Percentiles rank a stretch among this genome's conserved stretches.
phyloP scores from a whole-genome alignment of 2,888 invertebrate genomes.

The Andrena flavipes region DNA sequence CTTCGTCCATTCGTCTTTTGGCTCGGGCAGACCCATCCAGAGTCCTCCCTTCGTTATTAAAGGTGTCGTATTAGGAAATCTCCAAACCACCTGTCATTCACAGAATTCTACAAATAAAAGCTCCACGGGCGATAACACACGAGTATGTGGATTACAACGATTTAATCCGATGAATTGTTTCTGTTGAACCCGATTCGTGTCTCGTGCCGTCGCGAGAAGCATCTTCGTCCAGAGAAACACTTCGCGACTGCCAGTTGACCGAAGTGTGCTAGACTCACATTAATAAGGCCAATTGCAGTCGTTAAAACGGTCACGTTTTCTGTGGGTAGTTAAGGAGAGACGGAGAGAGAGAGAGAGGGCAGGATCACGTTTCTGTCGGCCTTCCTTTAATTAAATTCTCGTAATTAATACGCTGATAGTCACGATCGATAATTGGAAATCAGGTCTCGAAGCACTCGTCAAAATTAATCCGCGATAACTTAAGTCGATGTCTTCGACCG shows the following conservation, averaged over 20 bases:
- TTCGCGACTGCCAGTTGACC: constrained; percentile 3
- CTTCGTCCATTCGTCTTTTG: not conserved
- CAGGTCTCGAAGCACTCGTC: constrained; percentile 16
- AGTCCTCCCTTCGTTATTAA: too few species aligned
- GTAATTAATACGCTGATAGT: constrained; percentile 32
- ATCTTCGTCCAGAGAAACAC: constrained; percentile 4
- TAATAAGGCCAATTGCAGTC: constrained; percentile 53
- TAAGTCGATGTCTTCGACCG: not conserved
- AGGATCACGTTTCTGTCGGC: constrained; percentile 13
- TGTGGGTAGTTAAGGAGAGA: not conserved
- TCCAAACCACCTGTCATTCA: not conserved
- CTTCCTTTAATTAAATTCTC: constrained; percentile 14
- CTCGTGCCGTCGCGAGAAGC: not conserved
- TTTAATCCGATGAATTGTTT: not conserved
- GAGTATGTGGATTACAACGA: not conserved
- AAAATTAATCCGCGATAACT: constrained; percentile 25
- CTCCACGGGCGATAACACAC: too few species aligned
- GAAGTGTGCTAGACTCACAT: constrained; percentile 40
- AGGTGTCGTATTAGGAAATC: not conserved
- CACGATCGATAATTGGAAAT: constrained; percentile 19
- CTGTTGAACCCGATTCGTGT: constrained; percentile 9
- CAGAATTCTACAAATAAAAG: not conserved
- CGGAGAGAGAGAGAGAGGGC: not conserved
- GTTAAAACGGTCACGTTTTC: constrained; percentile 32
- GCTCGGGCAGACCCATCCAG: too few species aligned